These are phyloP conservation scores for Nephrotoma appendiculata DNA, from an alignment of 2,888 invertebrate genomes.

Conservation along the genomic window DNA sequence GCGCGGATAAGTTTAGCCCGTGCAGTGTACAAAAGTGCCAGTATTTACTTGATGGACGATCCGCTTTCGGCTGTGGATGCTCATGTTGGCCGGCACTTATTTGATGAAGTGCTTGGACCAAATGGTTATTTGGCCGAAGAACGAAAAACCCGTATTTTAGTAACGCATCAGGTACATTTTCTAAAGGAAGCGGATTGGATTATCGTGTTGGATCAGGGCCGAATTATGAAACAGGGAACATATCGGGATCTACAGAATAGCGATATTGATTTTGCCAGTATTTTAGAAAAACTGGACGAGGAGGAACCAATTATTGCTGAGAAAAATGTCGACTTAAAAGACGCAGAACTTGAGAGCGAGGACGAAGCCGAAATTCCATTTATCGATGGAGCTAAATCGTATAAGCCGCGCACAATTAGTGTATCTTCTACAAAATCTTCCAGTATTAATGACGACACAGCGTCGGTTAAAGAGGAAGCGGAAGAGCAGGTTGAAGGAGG, in stretches of 20 bases:
- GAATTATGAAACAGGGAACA: conserved; percentile 32
- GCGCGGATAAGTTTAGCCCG: conserved; percentile 44
- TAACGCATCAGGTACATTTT: conserved; percentile 69
- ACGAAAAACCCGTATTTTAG: conserved; percentile 45
- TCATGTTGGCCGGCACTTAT: conserved; percentile 59
- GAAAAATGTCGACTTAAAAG: conserved; percentile 20
- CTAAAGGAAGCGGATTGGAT: conserved; percentile 45
- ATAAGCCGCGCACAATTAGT: conserved; percentile 16
- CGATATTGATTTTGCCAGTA: conserved; percentile 37
- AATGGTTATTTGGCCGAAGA: conserved; percentile 38
- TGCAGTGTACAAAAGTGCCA: conserved; percentile 56
- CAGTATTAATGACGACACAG: conserved; percentile 20
- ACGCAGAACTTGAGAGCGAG: conserved; percentile 13
- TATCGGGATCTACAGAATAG: conserved; percentile 35
- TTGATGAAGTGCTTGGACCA: conserved; percentile 52
- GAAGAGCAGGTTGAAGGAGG: conserved; percentile 33
- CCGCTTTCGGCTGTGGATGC: conserved; percentile 68
- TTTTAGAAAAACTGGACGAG: conserved; percentile 30
- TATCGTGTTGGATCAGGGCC: conserved; percentile 43
- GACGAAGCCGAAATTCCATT: conserved; percentile 32
- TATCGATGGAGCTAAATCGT: conserved; percentile 26
- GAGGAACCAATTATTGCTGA: conserved; percentile 13
- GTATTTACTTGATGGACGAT: conserved; percentile 66
- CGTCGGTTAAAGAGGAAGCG: conserved; percentile 18
- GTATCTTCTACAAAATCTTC: conserved; percentile 24